Base-by-base conservation (phyloP, 2,113 vertebrate species). In the Pipa parva region DNA sequence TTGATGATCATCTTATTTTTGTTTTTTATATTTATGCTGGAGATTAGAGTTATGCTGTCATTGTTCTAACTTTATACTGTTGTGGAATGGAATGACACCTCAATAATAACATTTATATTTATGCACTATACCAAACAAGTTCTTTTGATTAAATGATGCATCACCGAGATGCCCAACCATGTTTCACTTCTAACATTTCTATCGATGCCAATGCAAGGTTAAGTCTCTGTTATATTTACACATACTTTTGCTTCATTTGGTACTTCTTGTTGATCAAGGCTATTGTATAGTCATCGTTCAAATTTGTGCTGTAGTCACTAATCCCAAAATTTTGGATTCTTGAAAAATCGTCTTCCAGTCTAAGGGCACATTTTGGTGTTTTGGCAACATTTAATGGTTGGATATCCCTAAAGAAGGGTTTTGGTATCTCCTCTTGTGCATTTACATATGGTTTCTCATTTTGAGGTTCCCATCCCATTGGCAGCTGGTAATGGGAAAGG, bases 221-320 rank as follows among this genome's bases (percentile, higher is more conserved):
- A n/a, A n/a, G n/a, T n/a, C 3, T 4, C 1, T 9, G 22, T 25
- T 51, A 11, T 15, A 57, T 5, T 17, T 20, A 29, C 4, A 63
- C 80, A 78, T 70, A 89, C 87, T 85, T 79, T 71, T 63, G 48
- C 71, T 48, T 72, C 71, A 80, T 12, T 67, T 77, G 54, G 59
- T 59, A 2, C 18, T 71, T 83, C 78, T 91, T 94, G 36, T 42
- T 75, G 1, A 89, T 72, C 21, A 96, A 85, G 4, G 89, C 88
- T 79, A 95, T 83, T 0, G 97, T 97, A 54, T 95, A 94, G 73
- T 97, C 93, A 33, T 94, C 92, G 77, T 93, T 93, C 76, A 95
- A 81, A 77, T 83, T 92, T 78, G 87, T 62, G 3, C 89, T 93
- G 29, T 88, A 75, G 27, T 96, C 94, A 1, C 87, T 85, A 57